A percentile compares a stretch with the other conserved stretches of the same genome.
phyloP scores from a whole-genome alignment of 23 tunicate genomes.

The Styela plicata region DNA sequence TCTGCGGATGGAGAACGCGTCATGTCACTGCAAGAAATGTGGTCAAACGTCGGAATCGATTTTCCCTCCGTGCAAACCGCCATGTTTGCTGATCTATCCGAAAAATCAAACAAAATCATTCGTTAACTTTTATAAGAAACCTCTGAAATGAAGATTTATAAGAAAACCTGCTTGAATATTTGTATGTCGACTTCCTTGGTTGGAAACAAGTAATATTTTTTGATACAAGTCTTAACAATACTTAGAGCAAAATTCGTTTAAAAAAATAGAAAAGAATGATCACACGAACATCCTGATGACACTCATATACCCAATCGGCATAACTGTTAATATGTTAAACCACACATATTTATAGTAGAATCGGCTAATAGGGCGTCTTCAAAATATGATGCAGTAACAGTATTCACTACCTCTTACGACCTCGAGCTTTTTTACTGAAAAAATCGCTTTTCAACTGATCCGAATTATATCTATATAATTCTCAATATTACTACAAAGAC shows the following conservation, averaged over 20 bases:
- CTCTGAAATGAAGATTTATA: background rate
- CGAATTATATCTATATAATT: background rate
- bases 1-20: conserved; percentile 2
- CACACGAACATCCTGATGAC: no score
- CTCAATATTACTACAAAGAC: background rate
- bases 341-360: no score
- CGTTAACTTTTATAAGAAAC: background rate
- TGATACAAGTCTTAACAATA: no score
- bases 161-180: no score
- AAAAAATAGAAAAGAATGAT: background rate
- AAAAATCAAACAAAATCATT: conserved; percentile 19
- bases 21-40: conserved; percentile 5
- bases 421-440: background rate
- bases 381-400: no score
- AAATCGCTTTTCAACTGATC: background rate
- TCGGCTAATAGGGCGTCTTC: no score
- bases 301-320: no score
- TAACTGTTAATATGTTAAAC: no score
- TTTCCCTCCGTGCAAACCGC: conserved; percentile 2
- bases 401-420: background rate
- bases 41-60: conserved; percentile 10
- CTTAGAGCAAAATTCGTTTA: no score
- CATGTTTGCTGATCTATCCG: background rate
- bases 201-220: no score
- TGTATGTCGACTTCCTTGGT: no score